Evolutionary conservation across 1,140 invertebrate genomes (phyloP), one percentile per base, ranked within the genome.

Genomic region (Carposina sasakii): DNA sequence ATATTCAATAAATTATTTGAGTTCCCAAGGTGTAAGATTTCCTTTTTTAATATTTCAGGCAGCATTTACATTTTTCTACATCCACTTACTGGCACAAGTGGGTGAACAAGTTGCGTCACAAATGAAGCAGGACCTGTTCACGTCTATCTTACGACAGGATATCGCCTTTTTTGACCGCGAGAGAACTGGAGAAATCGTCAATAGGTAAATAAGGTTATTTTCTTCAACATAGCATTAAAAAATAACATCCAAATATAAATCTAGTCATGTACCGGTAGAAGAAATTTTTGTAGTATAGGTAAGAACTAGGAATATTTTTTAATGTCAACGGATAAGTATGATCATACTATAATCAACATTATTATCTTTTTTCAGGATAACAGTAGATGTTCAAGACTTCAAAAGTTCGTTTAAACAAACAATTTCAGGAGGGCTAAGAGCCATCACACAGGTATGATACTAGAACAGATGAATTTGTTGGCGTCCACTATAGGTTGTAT

Each of bases 321-420:
- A n/a, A n/a, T n/a, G n/a, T n/a, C n/a, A n/a, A n/a, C n/a, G n/a
- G n/a, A n/a, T n/a, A n/a, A n/a, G n/a, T n/a, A n/a, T n/a, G n/a
- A n/a, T n/a, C n/a, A n/a, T n/a, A n/a, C n/a, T n/a, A n/a, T n/a
- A n/a, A n/a, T n/a, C 51, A 30, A 20, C 15, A 1, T 31, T 20
- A 24, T 39, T 46, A 24, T 49, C 64, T 64, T 42, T 60, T 86
- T 87, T 45, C 61, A 93, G 94, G 67, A 81, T 98, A 45, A 97
- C 96, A 19, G 90, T 91, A 56, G 97, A 99, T 87, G 92, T 98
- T 15, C 97, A 98, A 82, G 96, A 98, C 66, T 98, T 98, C 69
- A 98, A 99, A 85, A 96, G 96, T 63, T 94, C 94, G 3, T 98
- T 98, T 70, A 98, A 98, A 79, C 89, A 93, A 55, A 93, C 91